These are phyloP conservation scores for Enchytraeus crypticus DNA, from an alignment of 2,888 invertebrate genomes.

Conservation along the genomic window DNA sequence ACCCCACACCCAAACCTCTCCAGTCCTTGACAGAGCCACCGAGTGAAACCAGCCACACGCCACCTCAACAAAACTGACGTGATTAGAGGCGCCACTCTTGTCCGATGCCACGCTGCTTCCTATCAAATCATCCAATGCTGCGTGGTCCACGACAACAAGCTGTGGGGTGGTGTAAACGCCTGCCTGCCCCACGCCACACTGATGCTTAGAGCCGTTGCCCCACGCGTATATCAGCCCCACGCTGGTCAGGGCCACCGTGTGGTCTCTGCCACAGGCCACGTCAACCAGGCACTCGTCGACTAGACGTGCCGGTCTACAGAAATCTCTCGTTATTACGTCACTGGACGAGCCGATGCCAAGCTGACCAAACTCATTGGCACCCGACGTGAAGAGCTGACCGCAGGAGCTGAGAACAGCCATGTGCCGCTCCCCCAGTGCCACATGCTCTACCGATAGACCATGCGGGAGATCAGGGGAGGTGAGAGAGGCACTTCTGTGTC, in stretches of 20 bases:
- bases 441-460: background rate
- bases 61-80: constrained; percentile 12
- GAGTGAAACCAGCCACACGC: constrained; percentile 41
- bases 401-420: constrained; percentile 37
- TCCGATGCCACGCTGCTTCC: constrained; percentile 50
- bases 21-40: constrained; percentile 35
- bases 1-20: constrained; percentile 46
- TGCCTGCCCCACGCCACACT: constrained; percentile 55
- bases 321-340: background rate
- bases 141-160: constrained; percentile 1
- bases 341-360: constrained; percentile 32
- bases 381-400: constrained; percentile 37
- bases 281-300: constrained; percentile 55
- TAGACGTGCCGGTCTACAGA: background rate
- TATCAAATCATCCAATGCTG: background rate
- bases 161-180: background rate
- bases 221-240: constrained; percentile 44
- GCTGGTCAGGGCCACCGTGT: constrained; percentile 37
- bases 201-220: constrained; percentile 48
- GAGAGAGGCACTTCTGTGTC: no score
- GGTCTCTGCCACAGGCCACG: constrained; percentile 67
- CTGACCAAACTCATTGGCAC: constrained; percentile 41
- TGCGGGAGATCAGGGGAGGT: no score
- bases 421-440: constrained; percentile 36
- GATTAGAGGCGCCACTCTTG: background rate